Percentiles rank a stretch among this genome's conserved stretches.
Conservation (phyloP, 2,797 vertebrate species). For the Crenuchus spilurus region DNA sequence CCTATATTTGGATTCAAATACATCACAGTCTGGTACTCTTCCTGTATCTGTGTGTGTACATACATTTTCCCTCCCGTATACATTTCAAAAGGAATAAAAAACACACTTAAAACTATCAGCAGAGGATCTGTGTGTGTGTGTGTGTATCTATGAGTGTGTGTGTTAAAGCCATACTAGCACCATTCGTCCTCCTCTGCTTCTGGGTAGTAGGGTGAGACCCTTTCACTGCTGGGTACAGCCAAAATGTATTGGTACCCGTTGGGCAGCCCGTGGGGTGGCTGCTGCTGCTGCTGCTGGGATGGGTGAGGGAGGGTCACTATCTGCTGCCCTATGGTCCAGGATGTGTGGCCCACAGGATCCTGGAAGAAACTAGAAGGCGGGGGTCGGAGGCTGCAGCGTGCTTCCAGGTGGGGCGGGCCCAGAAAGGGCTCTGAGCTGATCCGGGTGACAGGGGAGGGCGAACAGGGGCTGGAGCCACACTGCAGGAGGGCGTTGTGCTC, state of each 20-base stretch:
- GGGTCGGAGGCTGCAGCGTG: constrained; percentile 72
- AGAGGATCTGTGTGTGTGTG: constrained; percentile 20
- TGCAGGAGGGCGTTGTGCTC: constrained; percentile 89
- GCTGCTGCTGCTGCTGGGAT: constrained; percentile 71
- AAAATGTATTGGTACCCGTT: constrained; percentile 87
- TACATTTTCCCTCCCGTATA: constrained; percentile 16
- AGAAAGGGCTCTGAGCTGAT: constrained; percentile 51
- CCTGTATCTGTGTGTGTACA: constrained; percentile 2
- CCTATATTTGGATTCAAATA: constrained; percentile 5
- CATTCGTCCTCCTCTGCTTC: constrained; percentile 89
- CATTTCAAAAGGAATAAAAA: constrained; percentile 61
- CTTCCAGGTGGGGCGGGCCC: constrained; percentile 62
- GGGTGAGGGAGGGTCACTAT: constrained; percentile 82
- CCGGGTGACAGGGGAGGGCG: constrained; percentile 63
- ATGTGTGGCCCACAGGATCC: constrained; percentile 83
- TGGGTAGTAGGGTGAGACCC: constrained; percentile 81
- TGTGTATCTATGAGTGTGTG: constrained; percentile 26
- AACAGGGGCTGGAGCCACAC: constrained; percentile 74
- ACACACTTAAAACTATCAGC: constrained; percentile 37
- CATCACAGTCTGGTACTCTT: not conserved
- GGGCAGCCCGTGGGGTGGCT: constrained; percentile 84
- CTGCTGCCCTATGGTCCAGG: constrained; percentile 80
- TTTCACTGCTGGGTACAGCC: constrained; percentile 53
- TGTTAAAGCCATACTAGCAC: constrained; percentile 89
- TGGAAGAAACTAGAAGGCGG: constrained; percentile 85